Evolutionary conservation across 2,113 vertebrate genomes (phyloP), one percentile per base, ranked within the genome.

Genomic region (Platycercus adscitus): DNA sequence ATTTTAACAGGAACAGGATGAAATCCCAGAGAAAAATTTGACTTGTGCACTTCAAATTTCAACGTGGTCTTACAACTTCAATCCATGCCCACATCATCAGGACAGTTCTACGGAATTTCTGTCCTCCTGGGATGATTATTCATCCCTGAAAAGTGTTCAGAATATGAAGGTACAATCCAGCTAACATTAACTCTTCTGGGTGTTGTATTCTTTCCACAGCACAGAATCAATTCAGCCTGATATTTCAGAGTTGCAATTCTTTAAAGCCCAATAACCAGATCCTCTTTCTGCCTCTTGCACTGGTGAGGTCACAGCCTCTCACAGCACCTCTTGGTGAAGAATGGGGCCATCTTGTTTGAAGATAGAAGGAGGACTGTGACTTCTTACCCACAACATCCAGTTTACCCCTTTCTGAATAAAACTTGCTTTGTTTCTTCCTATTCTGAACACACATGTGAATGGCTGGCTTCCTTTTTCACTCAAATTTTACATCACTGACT

Each of bases 101-200:
- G 29, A 17, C 39, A 31, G 17, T 47, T 84, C 29, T 9, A 37
- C 52, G 49, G 71, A 84, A 29, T 44, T 76, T 52, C 52, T 46
- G 2, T 13, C 81, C 50, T 47, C 18, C 11, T 11, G 8, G 47
- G 35, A 29, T 31, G 43, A 35, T 55, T 50, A 53, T 66, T 66
- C 5, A 2, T 21, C 55, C 39, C 69, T 81, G 43, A 35, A 23
- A 53, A 81, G n/a, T 41, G 16, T 24, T 71, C 47, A 43, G 60
- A 65, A 43, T 31, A 33, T 4, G 33, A 55, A 28, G 29, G 43
- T 26, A 71, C 65, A 78, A 33, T 37, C 10, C 70, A 75, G 43
- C 18, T 29, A 60, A 41, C 10, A n/a, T 15, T 58, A 6, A 0
- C 29, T 66, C 3, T 0, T 21, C 35, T 33, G 41, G 81, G 3